phyloP scores from a whole-genome alignment of 2,113 vertebrate species.

The Todiramphus saurophagus region DNA sequence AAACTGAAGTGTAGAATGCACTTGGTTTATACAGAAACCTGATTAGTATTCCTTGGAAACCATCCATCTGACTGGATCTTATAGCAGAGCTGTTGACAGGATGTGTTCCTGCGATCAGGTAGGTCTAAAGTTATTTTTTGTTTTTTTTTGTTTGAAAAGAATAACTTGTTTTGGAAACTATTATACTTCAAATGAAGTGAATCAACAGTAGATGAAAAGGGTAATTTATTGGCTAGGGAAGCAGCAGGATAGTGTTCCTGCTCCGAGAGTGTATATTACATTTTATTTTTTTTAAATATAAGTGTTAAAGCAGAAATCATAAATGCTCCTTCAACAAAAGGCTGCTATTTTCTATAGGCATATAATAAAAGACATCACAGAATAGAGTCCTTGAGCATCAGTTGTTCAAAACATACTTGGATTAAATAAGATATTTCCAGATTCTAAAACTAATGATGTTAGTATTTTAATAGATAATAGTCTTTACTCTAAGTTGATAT shows the following conservation, averaged over 20 bases:
- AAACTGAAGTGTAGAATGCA: neutral
- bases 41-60: slow-evolving; percentile 56
- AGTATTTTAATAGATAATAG: neutral
- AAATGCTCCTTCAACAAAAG: neutral
- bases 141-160: neutral
- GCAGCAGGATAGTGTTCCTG: neutral
- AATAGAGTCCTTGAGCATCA: neutral
- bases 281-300: neutral
- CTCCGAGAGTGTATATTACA: neutral
- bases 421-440: neutral
- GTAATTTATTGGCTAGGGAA: neutral
- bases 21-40: slow-evolving; percentile 56
- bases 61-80: neutral
- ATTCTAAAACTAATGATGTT: neutral
- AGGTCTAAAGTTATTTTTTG: neutral
- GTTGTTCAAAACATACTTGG: neutral
- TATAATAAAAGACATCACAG: neutral
- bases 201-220: neutral
- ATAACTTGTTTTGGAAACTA: slow-evolving; percentile 4
- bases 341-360: neutral
- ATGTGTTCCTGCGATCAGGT: slow-evolving; percentile 24
- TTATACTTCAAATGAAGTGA: slow-evolving; percentile 1
- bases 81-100: slow-evolving; percentile 10
- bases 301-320: neutral
- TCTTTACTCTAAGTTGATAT: neutral